Evolutionary conservation across 2,113 vertebrate genomes (phyloP).

Genomic region (Numida meleagris): DNA sequence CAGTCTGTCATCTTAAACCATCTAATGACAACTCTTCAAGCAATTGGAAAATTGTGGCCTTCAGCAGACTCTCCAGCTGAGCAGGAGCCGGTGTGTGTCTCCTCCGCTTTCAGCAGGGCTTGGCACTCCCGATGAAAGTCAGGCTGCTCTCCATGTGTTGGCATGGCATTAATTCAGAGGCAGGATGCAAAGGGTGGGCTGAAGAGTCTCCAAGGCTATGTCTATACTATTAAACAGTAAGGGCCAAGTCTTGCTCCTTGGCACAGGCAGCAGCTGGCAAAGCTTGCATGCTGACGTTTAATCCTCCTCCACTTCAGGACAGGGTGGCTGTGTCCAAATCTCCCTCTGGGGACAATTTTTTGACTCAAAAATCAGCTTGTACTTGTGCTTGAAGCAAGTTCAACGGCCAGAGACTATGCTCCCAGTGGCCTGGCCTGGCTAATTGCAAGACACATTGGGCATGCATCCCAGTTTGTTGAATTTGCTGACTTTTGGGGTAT

Average conservation of each 20-base stretch:
- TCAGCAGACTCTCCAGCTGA: slow-evolving; percentile 52
- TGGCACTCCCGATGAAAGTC: not conserved
- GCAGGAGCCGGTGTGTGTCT: slow-evolving; percentile 10
- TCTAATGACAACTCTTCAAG: slow-evolving; percentile 63
- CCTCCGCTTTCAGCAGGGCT: not conserved
- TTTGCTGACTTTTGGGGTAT: not conserved
- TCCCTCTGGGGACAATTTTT: accelerated
- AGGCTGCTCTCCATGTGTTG: not conserved
- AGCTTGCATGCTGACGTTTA: not conserved
- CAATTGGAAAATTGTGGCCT: slow-evolving; percentile 62
- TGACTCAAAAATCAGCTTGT: not conserved
- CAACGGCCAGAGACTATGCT: not conserved
- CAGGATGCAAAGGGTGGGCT: not conserved
- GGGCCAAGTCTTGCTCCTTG: not conserved
- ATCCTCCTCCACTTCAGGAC: not conserved
- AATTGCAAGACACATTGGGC: accelerated
- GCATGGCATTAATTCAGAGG: not conserved
- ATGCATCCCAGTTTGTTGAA: not conserved
- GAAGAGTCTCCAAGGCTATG: not conserved
- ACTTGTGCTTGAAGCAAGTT: not conserved
- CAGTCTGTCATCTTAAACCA: slow-evolving; percentile 59
- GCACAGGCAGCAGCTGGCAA: not conserved
- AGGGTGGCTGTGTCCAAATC: not conserved
- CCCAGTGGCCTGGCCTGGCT: not conserved
- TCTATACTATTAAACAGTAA: not conserved